Evolutionary conservation across 2,113 vertebrate genomes (phyloP).

Genomic region (Istiophorus platypterus): DNA sequence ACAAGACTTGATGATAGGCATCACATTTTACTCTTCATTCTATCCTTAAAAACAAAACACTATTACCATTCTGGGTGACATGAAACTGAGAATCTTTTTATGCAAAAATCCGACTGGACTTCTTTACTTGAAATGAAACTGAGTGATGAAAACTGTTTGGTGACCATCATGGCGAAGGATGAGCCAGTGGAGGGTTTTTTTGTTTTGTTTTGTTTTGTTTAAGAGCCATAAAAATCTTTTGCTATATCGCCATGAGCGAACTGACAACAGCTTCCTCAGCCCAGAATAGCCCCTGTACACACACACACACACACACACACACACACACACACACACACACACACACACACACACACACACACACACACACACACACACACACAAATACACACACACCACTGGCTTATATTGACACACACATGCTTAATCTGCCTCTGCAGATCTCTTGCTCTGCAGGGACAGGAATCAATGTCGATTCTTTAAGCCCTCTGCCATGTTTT

Average conservation of each 20-base stretch:
- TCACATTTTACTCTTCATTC: not conserved
- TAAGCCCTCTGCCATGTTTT: not conserved
- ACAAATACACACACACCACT: constrained; percentile 4
- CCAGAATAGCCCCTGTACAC: too few relatives aligned
- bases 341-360: constrained; percentile 5
- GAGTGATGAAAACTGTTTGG: too few relatives aligned
- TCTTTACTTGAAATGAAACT: too few relatives aligned
- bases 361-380: constrained; percentile 10
- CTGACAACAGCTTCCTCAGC: constrained; percentile 13
- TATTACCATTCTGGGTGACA: too few relatives aligned
- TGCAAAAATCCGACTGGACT: too few relatives aligned
- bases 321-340: constrained; percentile 11
- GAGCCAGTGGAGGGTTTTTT: too few relatives aligned
- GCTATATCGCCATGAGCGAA: not conserved
- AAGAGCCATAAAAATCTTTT: not conserved
- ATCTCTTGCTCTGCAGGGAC: not conserved
- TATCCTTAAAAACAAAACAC: not conserved
- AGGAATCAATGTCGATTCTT: not conserved
- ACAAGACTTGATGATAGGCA: not conserved
- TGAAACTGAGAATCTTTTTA: too few relatives aligned
- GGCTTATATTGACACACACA: constrained; percentile 6
- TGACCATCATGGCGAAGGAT: not conserved
- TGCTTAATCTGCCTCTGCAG: constrained; percentile 11
- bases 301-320: not conserved
- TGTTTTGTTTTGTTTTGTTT: too few relatives aligned